Conservation (phyloP, 2,113 vertebrate genomes). For the Merops nubicus region DNA sequence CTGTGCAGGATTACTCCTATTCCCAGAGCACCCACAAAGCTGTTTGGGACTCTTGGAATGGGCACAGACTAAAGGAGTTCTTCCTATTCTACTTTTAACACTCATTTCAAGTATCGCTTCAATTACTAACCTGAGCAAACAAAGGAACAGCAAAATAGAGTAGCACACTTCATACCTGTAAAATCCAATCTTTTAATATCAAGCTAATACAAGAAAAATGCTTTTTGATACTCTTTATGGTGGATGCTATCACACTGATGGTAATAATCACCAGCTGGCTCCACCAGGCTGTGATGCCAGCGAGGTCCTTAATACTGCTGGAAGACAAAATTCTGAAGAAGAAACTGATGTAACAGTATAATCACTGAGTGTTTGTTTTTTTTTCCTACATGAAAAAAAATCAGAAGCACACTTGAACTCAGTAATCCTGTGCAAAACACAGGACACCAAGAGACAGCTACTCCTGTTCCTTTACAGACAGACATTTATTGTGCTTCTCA, state of each 20-base stretch:
- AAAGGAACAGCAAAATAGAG: not conserved
- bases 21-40: not conserved
- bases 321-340: not conserved
- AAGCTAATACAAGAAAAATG: not conserved
- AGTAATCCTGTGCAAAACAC: not conserved
- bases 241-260: not conserved
- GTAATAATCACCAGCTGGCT: not conserved
- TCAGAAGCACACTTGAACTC: not conserved
- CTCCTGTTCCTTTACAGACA: not conserved
- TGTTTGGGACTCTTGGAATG: not conserved
- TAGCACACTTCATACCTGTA: not conserved
- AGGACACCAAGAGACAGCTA: not conserved
- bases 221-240: not conserved
- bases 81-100: not conserved
- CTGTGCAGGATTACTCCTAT: not conserved
- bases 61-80: not conserved
- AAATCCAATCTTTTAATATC: not conserved
- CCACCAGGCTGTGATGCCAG: not conserved
- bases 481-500: not conserved
- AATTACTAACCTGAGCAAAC: not conserved
- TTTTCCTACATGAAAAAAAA: not conserved
- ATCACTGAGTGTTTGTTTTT: accelerated
- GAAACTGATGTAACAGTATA: not conserved
- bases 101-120: not conserved
- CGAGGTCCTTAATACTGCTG: not conserved